phyloP scores from a whole-genome alignment of 2,888 invertebrate species.

The Diarsia mendica region DNA sequence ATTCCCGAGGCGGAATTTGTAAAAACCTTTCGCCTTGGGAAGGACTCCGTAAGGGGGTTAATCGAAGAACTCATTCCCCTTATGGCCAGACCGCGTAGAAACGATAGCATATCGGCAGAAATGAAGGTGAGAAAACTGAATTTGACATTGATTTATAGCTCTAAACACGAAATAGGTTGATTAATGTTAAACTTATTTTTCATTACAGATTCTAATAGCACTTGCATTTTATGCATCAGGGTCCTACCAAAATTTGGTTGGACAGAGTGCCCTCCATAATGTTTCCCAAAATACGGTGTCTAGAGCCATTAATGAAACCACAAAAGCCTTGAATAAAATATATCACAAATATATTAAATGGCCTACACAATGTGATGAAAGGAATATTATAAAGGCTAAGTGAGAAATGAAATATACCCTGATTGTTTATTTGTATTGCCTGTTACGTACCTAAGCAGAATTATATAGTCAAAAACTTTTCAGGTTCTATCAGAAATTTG shows the following conservation, averaged over 20 bases:
- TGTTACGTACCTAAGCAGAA: too few species aligned
- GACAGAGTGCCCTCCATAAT: neutral
- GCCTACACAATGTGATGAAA: constrained; percentile 4
- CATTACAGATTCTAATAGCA: constrained; percentile 19
- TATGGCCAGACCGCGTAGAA: neutral
- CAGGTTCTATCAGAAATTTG: constrained; percentile 12
- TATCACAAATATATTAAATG: constrained; percentile 10
- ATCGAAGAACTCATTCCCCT: neutral
- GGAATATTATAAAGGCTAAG: constrained; percentile 9
- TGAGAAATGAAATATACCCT: too few species aligned
- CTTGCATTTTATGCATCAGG: constrained; percentile 19
- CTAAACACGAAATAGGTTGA: constrained; percentile 3
- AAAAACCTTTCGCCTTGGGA: too few species aligned
- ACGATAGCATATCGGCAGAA: neutral
- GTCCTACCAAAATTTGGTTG: constrained; percentile 8
- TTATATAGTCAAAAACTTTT: constrained; percentile 2
- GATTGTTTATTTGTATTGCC: too few species aligned
- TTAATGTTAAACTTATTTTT: constrained; percentile 3
- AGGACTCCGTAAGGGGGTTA: too few species aligned
- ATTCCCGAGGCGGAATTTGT: too few species aligned
- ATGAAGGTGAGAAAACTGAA: neutral
- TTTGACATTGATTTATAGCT: neutral
- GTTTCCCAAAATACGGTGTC: neutral
- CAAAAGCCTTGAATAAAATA: neutral
- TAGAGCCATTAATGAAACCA: neutral